These are phyloP conservation scores for Lipophrys pholis DNA, from an alignment of 2,113 vertebrate species.

Conservation along the genomic window DNA sequence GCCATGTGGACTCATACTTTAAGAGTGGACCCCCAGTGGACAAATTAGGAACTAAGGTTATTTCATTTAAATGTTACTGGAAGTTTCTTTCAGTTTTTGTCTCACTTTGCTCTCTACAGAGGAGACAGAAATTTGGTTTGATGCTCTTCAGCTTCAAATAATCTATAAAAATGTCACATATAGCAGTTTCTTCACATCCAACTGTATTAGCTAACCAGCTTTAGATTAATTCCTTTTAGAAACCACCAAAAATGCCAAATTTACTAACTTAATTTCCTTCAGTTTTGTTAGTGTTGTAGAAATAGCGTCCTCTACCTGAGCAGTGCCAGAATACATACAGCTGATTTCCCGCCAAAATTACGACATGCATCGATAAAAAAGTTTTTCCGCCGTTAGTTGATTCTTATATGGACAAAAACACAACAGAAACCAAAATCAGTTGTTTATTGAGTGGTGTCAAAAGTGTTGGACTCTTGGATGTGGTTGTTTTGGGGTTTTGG, in stretches of 20 bases:
- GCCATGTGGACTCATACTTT: too few relatives aligned
- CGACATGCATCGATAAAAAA: too few relatives aligned
- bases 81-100: conserved; percentile 20
- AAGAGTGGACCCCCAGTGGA: too few relatives aligned
- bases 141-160: conserved; percentile 1
- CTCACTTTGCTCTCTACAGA: conserved; percentile 2
- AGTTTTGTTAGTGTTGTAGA: conserved; percentile 4
- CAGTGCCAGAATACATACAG: conserved; percentile 9
- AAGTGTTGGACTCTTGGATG: conserved; percentile 18
- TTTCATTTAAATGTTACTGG: background rate
- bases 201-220: conserved; percentile 11
- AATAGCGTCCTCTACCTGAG: conserved; percentile 1
- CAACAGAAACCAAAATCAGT: background rate
- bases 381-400: background rate
- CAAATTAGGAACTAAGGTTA: too few relatives aligned
- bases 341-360: conserved; percentile 7
- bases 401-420: background rate
- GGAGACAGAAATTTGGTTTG: background rate
- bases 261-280: background rate
- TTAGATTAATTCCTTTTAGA: background rate
- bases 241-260: too few relatives aligned
- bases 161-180: conserved; percentile 23
- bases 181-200: conserved; percentile 24
- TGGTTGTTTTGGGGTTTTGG: conserved; percentile 10
- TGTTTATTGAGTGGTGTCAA: conserved; percentile 8